Evolutionary conservation across 2,797 vertebrate species (phyloP).

Genomic region (Chelidonichthys spinosus): DNA sequence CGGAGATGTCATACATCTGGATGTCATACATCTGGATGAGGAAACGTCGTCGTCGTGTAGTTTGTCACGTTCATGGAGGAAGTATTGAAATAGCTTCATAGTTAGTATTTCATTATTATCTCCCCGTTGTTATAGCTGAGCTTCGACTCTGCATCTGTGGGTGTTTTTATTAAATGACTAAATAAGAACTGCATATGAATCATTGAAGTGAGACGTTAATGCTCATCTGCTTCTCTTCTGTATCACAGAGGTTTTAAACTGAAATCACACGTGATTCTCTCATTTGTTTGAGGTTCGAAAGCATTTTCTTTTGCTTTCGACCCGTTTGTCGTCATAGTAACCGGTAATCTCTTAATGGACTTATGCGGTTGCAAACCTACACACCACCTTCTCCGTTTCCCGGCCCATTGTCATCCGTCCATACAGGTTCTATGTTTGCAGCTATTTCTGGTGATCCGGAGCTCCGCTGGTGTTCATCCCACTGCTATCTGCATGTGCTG

Average conservation of each 20-base stretch:
- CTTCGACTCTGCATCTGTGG: background rate
- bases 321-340: constrained; percentile 20
- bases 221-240: background rate
- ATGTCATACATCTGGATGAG: too few relatives aligned
- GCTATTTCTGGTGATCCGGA: constrained; percentile 30
- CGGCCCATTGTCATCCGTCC: background rate
- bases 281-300: background rate
- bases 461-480: constrained; percentile 20
- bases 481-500: background rate
- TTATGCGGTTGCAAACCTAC: constrained; percentile 48
- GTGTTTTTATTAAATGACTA: background rate
- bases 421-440: constrained; percentile 29
- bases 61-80: too few relatives aligned
- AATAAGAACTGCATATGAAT: background rate
- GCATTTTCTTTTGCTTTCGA: constrained; percentile 1
- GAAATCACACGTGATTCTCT: background rate
- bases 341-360: constrained; percentile 50
- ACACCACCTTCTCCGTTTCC: constrained; percentile 11
- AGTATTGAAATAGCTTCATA: background rate
- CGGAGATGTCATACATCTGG: too few relatives aligned
- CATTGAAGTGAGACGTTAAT: background rate
- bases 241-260: background rate
- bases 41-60: too few relatives aligned
- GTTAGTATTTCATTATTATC: background rate
- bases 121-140: too few relatives aligned